Evolutionary conservation across 37 sponge, comb jelly and placozoan species (phyloP), one percentile per base, ranked within the genome.

Genomic region (Diacarnus erythraeanus): DNA sequence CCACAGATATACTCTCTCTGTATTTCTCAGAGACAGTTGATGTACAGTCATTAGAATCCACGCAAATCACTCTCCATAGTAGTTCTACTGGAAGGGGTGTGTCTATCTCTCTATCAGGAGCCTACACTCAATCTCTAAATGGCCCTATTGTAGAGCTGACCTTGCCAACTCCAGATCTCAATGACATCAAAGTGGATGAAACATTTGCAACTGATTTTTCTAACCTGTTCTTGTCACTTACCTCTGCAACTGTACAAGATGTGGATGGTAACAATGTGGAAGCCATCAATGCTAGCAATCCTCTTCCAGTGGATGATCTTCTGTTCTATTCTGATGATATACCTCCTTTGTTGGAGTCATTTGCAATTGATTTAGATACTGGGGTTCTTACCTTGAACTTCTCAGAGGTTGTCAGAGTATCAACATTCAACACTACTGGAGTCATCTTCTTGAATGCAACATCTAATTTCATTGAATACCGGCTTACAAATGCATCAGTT

Each of bases 11-110:
- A 17, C 76, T 96, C 71, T 75, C 77, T 3, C 86, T 96, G 36
- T 77, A 71, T 31, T 93, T 96, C 64, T 88, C 93, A 64, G 97
- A 96, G 71, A 87, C 88, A 20, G 91, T 96, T 2, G 59, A 73
- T 69, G 83, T 78, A 0, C 12, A 80, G 15, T 78, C 77, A 21
- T 65, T 96, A n/a, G 91, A 93, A 67, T 75, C 76, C 20, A 77
- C 93, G 34, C 75, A 90, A 42, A 90, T 94, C 57, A 84, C 86
- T 0, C 71, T 94, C 17, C 74, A 90, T 72, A 87, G 54, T 58
- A 57, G n/a, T 38, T 65, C 78, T 17, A 51, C 21, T 20, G 67
- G 74, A 0, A 54, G 64, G 29, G 34, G 38, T n/a, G 57, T 34
- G 25, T 38, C 77, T 44, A 44, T 80, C 31, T 41, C 70, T 18